Evolutionary conservation across 2,113 vertebrate genomes (phyloP).

Genomic region (Sarotherodon lohbergeri): DNA sequence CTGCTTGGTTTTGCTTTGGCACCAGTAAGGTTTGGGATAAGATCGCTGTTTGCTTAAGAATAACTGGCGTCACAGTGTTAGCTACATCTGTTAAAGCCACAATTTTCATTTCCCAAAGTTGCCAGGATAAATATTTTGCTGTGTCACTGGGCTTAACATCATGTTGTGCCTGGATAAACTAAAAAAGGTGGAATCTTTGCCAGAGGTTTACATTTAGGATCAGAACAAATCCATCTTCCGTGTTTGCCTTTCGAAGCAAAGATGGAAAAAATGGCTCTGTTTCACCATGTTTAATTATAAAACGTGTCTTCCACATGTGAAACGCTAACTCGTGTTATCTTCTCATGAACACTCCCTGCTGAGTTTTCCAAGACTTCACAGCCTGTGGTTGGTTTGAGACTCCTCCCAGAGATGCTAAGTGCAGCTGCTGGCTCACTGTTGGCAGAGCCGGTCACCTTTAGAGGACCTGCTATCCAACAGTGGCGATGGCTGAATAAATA

Average conservation of each 20-base stretch:
- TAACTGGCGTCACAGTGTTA: neutral
- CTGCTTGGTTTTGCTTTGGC: neutral
- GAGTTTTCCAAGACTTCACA: neutral
- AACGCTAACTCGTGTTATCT: slow-evolving; percentile 23
- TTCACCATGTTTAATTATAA: slow-evolving; percentile 17
- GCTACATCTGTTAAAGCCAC: neutral
- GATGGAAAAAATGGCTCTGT: neutral
- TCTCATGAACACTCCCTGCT: neutral
- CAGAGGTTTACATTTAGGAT: neutral
- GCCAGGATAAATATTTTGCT: neutral
- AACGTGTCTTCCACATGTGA: slow-evolving; percentile 6
- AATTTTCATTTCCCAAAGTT: neutral
- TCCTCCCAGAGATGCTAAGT: neutral
- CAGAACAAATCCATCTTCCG: neutral
- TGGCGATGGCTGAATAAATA: slow-evolving; percentile 4
- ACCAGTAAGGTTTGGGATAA: neutral
- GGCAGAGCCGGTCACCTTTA: neutral
- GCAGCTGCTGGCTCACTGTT: neutral
- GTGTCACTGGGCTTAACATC: neutral
- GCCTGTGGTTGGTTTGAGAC: neutral
- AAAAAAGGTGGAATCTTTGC: neutral
- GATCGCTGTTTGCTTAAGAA: neutral
- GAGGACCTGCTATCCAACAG: neutral
- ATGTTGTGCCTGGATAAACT: neutral
- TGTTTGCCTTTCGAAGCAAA: neutral